Evolutionary conservation across 2,113 vertebrate genomes (phyloP).

Genomic region (Platanista minor): DNA sequence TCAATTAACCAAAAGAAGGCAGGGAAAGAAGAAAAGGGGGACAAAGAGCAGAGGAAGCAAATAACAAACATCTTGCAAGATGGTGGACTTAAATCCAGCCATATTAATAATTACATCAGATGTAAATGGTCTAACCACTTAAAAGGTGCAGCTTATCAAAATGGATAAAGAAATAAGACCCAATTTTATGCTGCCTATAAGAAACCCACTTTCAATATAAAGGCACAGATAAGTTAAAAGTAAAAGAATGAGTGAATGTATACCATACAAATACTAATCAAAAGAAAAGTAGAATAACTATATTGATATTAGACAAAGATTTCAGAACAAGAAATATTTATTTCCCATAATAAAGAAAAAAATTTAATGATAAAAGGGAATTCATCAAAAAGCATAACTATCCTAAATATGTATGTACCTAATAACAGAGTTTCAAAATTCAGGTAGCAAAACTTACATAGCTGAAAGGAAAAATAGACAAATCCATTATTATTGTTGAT

Average conservation of each 20-base stretch:
- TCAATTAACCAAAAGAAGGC: neutral
- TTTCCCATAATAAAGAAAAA: neutral
- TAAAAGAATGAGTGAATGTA: neutral
- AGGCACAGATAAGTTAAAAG: neutral
- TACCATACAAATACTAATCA: neutral
- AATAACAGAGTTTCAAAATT: neutral
- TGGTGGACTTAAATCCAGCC: neutral
- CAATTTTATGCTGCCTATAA: neutral
- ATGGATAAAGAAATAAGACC: neutral
- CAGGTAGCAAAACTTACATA: neutral
- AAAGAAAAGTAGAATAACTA: neutral
- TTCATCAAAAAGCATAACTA: neutral
- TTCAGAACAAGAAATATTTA: neutral
- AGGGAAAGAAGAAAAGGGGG: neutral
- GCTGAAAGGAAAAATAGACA: neutral
- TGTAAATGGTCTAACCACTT: neutral
- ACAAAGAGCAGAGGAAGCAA: neutral
- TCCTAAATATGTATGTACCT: neutral
- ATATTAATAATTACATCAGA: neutral
- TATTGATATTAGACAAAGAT: neutral
- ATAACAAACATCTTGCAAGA: neutral
- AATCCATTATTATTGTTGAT: neutral
- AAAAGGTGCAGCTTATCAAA: neutral
- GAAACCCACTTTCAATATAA: neutral
- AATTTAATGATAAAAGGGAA: neutral